These are phyloP conservation scores for Prunella strophiata DNA, from an alignment of 2,797 vertebrate genomes.

Conservation along the genomic window DNA sequence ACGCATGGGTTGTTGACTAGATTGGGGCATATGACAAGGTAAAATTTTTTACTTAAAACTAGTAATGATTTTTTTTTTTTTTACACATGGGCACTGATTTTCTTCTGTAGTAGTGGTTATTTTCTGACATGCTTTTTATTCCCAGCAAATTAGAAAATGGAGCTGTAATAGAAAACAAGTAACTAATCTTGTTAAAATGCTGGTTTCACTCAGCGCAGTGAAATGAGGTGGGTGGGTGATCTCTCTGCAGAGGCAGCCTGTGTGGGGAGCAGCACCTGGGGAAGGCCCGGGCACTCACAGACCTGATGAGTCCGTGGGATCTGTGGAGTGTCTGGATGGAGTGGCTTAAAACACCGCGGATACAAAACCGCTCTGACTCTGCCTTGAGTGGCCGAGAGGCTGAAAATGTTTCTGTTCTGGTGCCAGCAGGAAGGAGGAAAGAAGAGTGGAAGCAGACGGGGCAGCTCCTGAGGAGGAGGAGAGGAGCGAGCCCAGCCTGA, in stretches of 20 bases:
- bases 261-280: not conserved
- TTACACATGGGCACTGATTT: not conserved
- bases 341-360: not conserved
- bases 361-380: no score
- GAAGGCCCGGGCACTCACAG: not conserved
- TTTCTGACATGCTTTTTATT: not conserved
- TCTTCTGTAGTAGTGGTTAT: not conserved
- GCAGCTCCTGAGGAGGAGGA: not conserved
- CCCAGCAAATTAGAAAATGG: not conserved
- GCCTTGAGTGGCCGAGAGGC: not conserved
- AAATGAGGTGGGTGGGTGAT: no score
- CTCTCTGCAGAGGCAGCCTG: not conserved
- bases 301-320: not conserved
- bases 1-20: accelerated
- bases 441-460: not conserved
- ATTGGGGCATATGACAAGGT: not conserved
- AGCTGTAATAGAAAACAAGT: not conserved
- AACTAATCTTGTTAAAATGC: not conserved
- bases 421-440: not conserved
- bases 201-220: not conserved
- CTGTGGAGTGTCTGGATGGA: not conserved
- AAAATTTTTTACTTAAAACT: accelerated
- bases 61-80: accelerated
- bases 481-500: not conserved
- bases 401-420: not conserved